Base-by-base conservation (phyloP, 2,113 vertebrate genomes). In the Caranx ignobilis region DNA sequence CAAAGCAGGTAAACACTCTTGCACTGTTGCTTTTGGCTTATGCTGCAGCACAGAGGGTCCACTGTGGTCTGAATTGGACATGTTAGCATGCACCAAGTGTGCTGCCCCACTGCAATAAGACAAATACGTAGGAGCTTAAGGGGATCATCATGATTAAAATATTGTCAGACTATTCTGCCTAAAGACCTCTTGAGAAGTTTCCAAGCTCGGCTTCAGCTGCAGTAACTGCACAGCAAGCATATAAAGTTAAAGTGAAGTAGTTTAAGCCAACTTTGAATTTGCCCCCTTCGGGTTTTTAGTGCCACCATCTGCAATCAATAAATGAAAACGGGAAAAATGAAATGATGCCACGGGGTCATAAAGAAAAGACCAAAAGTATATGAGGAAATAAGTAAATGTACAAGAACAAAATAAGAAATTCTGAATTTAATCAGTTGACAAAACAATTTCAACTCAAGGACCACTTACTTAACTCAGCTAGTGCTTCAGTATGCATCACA, bases 31-130 rank as follows among this genome's bases (percentile, higher is more conserved):
- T 48, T 73, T 21, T 32, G 21, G 47, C 67, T 73, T 63, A 60
- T 12, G 18, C 41, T 26, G 11, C 10, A 56, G 59, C 50, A 52
- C 32, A 79, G 70, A 26, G 39, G 48, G 26, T 19, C 43, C 43
- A 34, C 55, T 37, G 77, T 71, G 59, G 71, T 60, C 64, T 79
- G 52, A 75, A 63, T 67, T 32, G 72, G 68, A 66, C 60, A 39
- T 35, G 71, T 73, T 65, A 15, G 65, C 73, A 67, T 45, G 50
- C 60, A 60, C 31, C 16, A 9, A 45, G 45, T 75, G 21, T 9
- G 4, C 32, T 3, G 39, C 64, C 64, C 61, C 45, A 70, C 60
- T 73, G 37, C n/a, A 63, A 31, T 37, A 32, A 81, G 78, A 71
- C 50, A 75, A 74, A 68, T 11, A 47, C 11, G n/a, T 10, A 5